These are phyloP conservation scores for Alauda arvensis DNA, from an alignment of 2,797 vertebrate genomes.

Conservation along the genomic window DNA sequence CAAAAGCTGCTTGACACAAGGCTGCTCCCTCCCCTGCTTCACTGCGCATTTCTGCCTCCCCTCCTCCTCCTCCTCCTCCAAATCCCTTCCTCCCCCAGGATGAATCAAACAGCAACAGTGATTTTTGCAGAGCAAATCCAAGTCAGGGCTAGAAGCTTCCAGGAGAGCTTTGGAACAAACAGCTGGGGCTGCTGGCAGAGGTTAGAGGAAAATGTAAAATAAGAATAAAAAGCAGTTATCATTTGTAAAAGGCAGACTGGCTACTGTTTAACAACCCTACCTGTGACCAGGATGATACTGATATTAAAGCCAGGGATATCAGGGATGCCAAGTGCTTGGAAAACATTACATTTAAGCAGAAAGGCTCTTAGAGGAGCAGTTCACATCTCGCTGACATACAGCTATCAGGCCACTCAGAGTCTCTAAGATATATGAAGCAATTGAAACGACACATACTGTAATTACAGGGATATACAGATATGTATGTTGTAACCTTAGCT, in stretches of 20 bases:
- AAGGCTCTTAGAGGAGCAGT: constrained; percentile 14
- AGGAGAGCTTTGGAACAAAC: neutral
- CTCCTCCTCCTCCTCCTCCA: neutral
- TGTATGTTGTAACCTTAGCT: constrained; percentile 24
- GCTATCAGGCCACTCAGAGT: constrained; percentile 6
- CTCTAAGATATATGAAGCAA: constrained; percentile 42
- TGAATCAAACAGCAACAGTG: neutral
- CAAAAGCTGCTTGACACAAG: neutral
- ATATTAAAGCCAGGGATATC: neutral
- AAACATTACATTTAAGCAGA: constrained; percentile 1
- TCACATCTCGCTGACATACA: neutral
- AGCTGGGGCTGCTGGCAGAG: constrained; percentile 5
- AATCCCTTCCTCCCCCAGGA: neutral
- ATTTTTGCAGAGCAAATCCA: neutral
- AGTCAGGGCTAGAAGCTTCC: neutral
- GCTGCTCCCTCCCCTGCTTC: neutral
- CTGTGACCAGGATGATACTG: neutral
- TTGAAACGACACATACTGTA: constrained; percentile 44
- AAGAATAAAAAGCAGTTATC: neutral
- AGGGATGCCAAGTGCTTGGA: neutral
- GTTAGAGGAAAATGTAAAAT: neutral
- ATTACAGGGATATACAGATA: constrained; percentile 51
- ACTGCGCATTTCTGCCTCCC: neutral
- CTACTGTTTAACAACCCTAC: constrained; percentile 4
- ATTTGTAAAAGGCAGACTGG: neutral